phyloP scores from a whole-genome alignment of 1,140 invertebrate genomes.

The Drosophila pruinosa region DNA sequence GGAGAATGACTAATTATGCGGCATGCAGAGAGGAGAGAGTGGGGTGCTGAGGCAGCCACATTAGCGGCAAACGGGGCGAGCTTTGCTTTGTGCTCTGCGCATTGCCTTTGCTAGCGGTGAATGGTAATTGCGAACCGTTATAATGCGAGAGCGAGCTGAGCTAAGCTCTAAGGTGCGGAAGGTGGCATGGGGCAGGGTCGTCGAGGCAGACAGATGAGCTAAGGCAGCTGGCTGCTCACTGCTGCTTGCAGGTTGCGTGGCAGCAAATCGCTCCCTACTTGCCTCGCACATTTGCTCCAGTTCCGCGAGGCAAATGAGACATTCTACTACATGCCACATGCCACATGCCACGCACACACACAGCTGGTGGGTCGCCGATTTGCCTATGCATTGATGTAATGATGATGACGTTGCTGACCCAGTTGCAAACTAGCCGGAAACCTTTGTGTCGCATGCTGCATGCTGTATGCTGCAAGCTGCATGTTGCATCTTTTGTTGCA shows the following conservation, averaged over 20 bases:
- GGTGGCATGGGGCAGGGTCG: not conserved
- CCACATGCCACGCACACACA: not conserved
- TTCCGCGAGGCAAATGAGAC: constrained; percentile 69
- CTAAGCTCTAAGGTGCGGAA: not conserved
- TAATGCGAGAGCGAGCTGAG: constrained; percentile 56
- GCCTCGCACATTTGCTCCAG: constrained; percentile 71
- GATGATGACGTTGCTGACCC: constrained; percentile 58
- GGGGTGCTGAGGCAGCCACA: constrained; percentile 51
- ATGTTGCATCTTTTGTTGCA: constrained; percentile 40
- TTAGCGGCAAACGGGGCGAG: constrained; percentile 58
- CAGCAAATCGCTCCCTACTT: constrained; percentile 46
- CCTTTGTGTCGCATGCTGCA: constrained; percentile 20
- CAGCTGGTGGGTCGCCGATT: not conserved
- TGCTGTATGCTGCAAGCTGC: not conserved
- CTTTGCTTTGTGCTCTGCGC: constrained; percentile 44
- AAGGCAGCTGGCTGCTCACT: not conserved
- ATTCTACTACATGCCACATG: constrained; percentile 19
- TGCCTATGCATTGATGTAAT: constrained; percentile 37
- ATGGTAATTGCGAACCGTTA: constrained; percentile 78
- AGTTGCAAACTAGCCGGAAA: constrained; percentile 53
- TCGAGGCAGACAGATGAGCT: not conserved
- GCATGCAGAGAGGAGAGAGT: constrained; percentile 3
- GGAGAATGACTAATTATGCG: constrained; percentile 75
- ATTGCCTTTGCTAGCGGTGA: constrained; percentile 64
- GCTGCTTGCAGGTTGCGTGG: constrained; percentile 13